Evolutionary conservation across 2,888 invertebrate genomes (phyloP).

Genomic region (Chrysina gloriosa): DNA sequence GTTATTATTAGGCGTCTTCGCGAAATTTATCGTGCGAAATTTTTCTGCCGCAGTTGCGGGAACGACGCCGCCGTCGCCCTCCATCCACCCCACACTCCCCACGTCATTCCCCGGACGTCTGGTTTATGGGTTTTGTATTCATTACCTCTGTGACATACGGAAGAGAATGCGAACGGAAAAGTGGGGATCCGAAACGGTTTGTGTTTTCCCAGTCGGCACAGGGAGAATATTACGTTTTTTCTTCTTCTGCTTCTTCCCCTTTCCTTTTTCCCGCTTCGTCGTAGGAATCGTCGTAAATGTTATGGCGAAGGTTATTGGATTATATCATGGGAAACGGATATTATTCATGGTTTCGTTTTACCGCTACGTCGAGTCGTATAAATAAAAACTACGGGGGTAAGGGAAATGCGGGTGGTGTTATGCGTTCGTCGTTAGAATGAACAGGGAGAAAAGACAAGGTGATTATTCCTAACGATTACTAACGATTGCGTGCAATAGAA

Average conservation of each 20-base stretch:
- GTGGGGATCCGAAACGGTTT: conserved; percentile 22
- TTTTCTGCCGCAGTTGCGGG: conserved; percentile 30
- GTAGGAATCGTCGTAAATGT: conserved; percentile 35
- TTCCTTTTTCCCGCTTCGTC: conserved; percentile 3
- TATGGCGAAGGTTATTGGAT: conserved; percentile 32
- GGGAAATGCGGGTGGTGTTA: not conserved
- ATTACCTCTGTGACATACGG: conserved; percentile 23
- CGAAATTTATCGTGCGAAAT: conserved; percentile 35
- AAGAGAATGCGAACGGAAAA: conserved; percentile 19
- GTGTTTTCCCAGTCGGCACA: conserved; percentile 5
- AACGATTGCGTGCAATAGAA: no score
- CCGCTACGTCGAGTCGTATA: conserved; percentile 13
- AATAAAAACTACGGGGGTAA: conserved; percentile 5
- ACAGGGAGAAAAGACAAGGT: no score
- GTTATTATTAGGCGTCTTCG: conserved; percentile 31
- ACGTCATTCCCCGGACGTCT: conserved; percentile 8
- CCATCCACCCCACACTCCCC: not conserved
- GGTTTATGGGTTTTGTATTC: conserved; percentile 36
- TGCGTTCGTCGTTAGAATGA: not conserved
- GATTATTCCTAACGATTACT: no score
- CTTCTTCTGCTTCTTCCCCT: not conserved
- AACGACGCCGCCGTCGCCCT: conserved; percentile 4
- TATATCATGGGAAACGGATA: conserved; percentile 29
- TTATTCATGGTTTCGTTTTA: conserved; percentile 20
- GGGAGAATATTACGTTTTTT: conserved; percentile 24